Conservation (phyloP, 2,888 invertebrate species). For the Alloplasta piceator region DNA sequence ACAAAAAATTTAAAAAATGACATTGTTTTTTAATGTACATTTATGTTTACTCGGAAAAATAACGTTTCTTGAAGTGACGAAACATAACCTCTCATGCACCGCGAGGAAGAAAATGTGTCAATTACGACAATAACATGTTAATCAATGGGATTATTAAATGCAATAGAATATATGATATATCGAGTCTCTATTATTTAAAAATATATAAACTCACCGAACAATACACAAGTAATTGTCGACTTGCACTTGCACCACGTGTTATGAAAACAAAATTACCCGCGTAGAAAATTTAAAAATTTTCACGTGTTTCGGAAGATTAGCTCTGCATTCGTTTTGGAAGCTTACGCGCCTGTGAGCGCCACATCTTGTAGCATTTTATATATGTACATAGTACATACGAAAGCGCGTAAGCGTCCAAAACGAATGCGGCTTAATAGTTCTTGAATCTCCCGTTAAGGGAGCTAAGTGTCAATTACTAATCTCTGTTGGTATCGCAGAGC, state of each 20-base stretch:
- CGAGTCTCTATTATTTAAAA: neutral
- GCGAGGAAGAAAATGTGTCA: neutral
- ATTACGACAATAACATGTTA: neutral
- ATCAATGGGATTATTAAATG: neutral
- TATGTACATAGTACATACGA: neutral
- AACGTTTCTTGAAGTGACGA: neutral
- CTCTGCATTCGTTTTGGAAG: no score
- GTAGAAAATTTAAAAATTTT: slow-evolving; percentile 15
- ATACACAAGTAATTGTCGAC: neutral
- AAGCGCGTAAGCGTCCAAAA: no score
- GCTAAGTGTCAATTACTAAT: no score
- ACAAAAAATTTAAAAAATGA: neutral
- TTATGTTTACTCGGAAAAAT: neutral
- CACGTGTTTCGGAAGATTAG: neutral
- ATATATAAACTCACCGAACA: slow-evolving; percentile 16
- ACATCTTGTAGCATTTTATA: no score
- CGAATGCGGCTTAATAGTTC: no score
- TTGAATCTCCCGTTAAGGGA: no score
- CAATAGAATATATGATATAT: neutral
- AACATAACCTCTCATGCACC: slow-evolving; percentile 39
- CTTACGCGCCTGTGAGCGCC: no score
- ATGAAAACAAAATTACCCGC: slow-evolving; percentile 52
- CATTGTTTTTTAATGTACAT: neutral
- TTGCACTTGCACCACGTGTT: slow-evolving; percentile 49
- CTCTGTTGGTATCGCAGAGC: no score